Base-by-base conservation (phyloP, 2,888 invertebrate species). In the Exocentrus adspersus region DNA sequence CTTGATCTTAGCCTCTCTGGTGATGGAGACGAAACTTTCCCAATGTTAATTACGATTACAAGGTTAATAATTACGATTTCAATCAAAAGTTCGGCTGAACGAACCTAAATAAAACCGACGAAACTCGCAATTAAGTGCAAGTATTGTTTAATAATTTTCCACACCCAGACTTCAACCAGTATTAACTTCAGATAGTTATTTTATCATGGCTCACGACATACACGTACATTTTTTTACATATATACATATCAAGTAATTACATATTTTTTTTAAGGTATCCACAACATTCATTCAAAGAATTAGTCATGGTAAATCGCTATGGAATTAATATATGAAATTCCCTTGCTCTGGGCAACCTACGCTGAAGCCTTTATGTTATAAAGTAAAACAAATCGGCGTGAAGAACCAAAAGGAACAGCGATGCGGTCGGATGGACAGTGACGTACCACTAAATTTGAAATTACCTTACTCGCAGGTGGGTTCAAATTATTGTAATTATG, bases 251-350 rank as follows among this genome's bases (percentile, higher is more conserved):
- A 62, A 46, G 56, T 43, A 62, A 56, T 57, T 56, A 32, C 50
- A 42, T 48, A 57, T 57, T 62, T 51, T n/a, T n/a, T 45, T 42
- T 42, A 58, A 32, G 42, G 17, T 57, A 43, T 45, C 41, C 32
- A 42, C 62, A 56, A 58, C 45, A 52, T 52, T 62, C 57, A 62
- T 57, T 62, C 57, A 58, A 32, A 16, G 32, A 45, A 62, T 62
- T 62, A 43, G 62, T 54, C 46, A 56, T 46, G 52, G 30, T 52
- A 46, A 57, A 58, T 62, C 24, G 21, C 37, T 62, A 48, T 57
- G 45, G 57, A 62, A 62, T 58, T 62, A 62, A 51, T 57, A 52
- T 62, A 52, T 41, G 51, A 62, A 62, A 45, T 32, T 43, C 28
- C 32, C 28, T 12, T 43, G 62, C 62, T 43, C 5, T 3, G 20